Base-by-base conservation (phyloP, 2,888 invertebrate genomes). In the Clepsis dumicolana region DNA sequence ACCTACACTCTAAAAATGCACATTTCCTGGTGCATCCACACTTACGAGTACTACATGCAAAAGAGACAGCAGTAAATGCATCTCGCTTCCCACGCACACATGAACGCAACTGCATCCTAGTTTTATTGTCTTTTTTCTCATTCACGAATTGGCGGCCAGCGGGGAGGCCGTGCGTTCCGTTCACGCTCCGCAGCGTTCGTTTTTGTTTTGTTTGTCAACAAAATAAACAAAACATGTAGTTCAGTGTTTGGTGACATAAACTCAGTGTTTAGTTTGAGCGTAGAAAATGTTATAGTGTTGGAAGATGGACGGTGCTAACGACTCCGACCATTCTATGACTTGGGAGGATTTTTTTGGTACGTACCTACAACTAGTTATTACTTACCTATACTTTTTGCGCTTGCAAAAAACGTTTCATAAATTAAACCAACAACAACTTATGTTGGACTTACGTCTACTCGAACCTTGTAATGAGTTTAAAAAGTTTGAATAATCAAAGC, bases 321-420 rank as follows among this genome's bases (percentile, higher is more conserved):
- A 96, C 86, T 95, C 95, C 78, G 95, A 96, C 88, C 95, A 95
- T 80, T 95, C 95, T 84, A 94, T 95, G 94, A 95, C 95, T 84
- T 96, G 96, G 96, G 96, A 96, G 87, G 96, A 96, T 82, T 96
- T 96, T 94, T 96, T 95, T 82, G 96, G 96, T 96, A 81, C 90
- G 95, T 94, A 48, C n/a, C n/a, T n/a, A n/a, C n/a, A n/a, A n/a
- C 21, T 48, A 44, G 41, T 18, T 18, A 18, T 7, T 5, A 32
- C 32, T 44, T 41, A 41, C 41, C 41, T 44, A n/a, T 44, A 16
- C 16, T 44, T 44, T 44, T 44, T 44, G 44, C 44, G 18, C 16
- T 44, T 7, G 41, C 16, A 7, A 18, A 44, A n/a, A 16, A 44
- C 44, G n/a, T 44, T 18, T 44, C 7, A 44, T 44, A 44, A 44